Conservation (phyloP, 2,888 invertebrate genomes). For the Dugesia japonica region DNA sequence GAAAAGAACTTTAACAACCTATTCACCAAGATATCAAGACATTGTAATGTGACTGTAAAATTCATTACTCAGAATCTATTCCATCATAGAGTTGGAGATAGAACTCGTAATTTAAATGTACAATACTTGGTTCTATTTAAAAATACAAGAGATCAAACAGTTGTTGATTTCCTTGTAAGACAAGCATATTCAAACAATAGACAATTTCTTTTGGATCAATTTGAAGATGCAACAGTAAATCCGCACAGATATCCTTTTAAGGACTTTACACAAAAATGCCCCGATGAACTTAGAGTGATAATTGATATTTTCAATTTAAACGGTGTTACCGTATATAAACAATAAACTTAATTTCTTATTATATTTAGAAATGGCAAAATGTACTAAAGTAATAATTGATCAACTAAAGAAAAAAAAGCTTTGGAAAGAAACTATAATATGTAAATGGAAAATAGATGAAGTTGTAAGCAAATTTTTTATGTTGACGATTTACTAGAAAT, state of each 20-base stretch:
- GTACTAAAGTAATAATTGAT: no score
- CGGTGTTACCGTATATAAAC: no score
- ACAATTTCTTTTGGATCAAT: background rate
- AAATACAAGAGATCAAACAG: background rate
- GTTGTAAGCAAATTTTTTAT: no score
- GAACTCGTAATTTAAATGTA: conserved; percentile 12
- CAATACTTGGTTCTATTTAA: background rate
- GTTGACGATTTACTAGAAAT: no score
- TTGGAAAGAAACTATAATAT: no score
- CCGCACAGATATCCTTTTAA: background rate
- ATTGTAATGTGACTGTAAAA: background rate
- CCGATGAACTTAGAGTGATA: background rate
- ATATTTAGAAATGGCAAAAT: no score
- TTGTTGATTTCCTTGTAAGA: background rate
- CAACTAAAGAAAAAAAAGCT: no score
- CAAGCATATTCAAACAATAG: background rate
- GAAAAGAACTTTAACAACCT: background rate
- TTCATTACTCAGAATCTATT: background rate
- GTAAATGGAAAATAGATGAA: no score
- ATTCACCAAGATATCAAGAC: background rate
- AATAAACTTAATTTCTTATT: no score
- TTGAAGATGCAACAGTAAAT: background rate
- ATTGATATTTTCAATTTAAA: no score
- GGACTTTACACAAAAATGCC: background rate
- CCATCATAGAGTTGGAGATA: background rate